Evolutionary conservation across 1,140 invertebrate genomes (phyloP), one percentile per base, ranked within the genome.

Genomic region (Dolichoris vasculosae): DNA sequence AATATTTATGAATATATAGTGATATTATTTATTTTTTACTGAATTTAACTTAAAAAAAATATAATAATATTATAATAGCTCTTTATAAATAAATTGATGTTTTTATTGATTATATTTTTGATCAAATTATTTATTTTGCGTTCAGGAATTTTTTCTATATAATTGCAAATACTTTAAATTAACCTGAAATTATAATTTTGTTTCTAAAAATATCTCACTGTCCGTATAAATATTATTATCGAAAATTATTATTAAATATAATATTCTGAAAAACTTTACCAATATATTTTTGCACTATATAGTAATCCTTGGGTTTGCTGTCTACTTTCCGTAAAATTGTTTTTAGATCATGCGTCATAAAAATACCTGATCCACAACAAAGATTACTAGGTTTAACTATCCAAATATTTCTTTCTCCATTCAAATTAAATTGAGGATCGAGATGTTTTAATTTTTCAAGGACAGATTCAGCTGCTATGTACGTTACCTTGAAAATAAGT

Each of bases 231-330:
- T 64, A 6, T 64, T n/a, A 64, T 11, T n/a, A 20, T 3, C 13
- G 3, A 38, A 20, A 71, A 38, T 17, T 8, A 75, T 0, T 75
- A 75, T 40, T 26, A 20, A 77, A 46, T 7, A 43, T 35, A 6
- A 55, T 6, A 71, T 43, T 43, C 40, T 51, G 11, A 38, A 86
- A 67, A 86, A 76, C 46, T 46, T 92, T 91, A 97, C 97, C 97
- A 87, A 99, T 98, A 92, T 99, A 99, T 93, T 99, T 99, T 91
- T 98, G 98, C 32, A 98, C 95, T 46, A 98, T 95, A 92, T 97
- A 98, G 92, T 96, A 96, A 85, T 95, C 94, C 85, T 96, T 95
- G 4, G 93, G 92, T 89, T 94, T 94, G 86, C 94, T 91, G 35
- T 95, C 91, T 85, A 94, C 89, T 93, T 93, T 95, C 84, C 95